phyloP scores from a whole-genome alignment of 2,113 vertebrate genomes.

The Octodon degus region DNA sequence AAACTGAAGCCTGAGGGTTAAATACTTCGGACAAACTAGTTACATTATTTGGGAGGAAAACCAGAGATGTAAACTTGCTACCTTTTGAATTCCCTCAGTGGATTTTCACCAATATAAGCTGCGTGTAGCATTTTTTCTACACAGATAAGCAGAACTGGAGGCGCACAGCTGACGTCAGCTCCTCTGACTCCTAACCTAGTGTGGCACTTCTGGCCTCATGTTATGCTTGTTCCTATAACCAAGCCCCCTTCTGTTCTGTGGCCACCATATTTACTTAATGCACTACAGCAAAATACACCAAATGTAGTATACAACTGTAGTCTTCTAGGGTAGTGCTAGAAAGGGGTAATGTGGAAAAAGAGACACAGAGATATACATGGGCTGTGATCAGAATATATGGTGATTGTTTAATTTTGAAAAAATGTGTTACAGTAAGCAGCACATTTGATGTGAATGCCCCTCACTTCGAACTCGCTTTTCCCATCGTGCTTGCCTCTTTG shows the following conservation, averaged over 20 bases:
- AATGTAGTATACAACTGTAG: background rate
- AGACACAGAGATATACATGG: background rate
- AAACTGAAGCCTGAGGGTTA: background rate
- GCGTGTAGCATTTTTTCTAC: background rate
- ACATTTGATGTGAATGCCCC: background rate
- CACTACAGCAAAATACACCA: background rate
- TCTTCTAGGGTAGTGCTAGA: background rate
- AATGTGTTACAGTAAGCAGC: background rate
- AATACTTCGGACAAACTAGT: constrained; percentile 10
- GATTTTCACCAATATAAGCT: constrained; percentile 15
- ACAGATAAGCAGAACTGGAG: background rate
- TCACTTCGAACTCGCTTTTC: background rate
- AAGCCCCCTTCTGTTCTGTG: background rate
- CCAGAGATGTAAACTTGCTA: background rate
- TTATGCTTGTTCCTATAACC: background rate
- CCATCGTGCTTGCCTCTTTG: background rate
- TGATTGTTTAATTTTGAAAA: background rate
- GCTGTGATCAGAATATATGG: background rate
- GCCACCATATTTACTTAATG: background rate
- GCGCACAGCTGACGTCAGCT: constrained; percentile 37
- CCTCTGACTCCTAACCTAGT: background rate
- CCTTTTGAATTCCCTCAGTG: constrained; percentile 2
- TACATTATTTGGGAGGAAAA: background rate
- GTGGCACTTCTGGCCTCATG: background rate
- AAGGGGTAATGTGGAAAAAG: background rate